A percentile compares a stretch with the other conserved stretches of the same genome.
phyloP scores from a whole-genome alignment of 2,888 invertebrate species.

The Chymomyza amoena region DNA sequence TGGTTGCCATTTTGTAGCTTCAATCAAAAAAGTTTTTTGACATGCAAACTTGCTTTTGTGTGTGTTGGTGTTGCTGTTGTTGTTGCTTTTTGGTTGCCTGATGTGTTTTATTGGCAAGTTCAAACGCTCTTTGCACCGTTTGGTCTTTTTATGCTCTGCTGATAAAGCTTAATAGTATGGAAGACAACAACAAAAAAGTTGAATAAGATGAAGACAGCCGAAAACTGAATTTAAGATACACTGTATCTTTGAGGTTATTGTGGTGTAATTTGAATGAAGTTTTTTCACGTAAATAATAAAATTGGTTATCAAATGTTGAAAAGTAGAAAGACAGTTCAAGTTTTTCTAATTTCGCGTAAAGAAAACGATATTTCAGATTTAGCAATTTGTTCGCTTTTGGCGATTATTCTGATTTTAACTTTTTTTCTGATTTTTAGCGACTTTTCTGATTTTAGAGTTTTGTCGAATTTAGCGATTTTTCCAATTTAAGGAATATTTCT shows the following conservation, averaged over 20 bases:
- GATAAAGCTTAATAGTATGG: constrained; percentile 13
- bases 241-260: neutral
- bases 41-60: constrained; percentile 44
- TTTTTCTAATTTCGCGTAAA: no score
- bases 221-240: neutral
- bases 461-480: no score
- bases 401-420: no score
- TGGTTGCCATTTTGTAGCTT: constrained; percentile 34
- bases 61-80: constrained; percentile 14
- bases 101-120: neutral
- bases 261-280: no score
- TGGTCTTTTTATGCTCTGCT: constrained; percentile 6
- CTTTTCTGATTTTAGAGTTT: no score
- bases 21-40: constrained; percentile 63
- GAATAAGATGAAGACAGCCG: neutral
- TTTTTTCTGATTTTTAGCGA: no score
- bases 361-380: no score
- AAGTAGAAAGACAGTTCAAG: no score
- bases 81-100: constrained; percentile 21
- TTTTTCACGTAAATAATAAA: no score
- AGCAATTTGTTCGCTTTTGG: no score
- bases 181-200: neutral
- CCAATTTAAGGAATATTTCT: no score
- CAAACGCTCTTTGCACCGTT: neutral
- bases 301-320: no score